Percentiles rank a stretch among this genome's conserved stretches.
Evolutionary conservation across 64 coral and sea anemone genomes (phyloP).

Genomic region (Catalaphyllia jardinei): DNA sequence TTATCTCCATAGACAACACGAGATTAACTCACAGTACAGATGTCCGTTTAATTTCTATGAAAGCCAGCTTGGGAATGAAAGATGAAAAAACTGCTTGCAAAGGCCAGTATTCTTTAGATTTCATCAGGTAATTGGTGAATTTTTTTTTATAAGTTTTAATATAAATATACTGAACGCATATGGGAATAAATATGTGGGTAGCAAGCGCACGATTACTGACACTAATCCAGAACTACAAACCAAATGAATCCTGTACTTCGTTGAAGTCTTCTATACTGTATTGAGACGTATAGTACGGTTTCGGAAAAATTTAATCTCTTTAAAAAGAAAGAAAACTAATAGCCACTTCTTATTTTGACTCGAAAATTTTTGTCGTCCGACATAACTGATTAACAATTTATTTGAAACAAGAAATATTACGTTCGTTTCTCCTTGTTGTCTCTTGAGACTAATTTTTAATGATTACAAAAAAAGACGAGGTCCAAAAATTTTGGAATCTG

Average conservation of each 20-base stretch:
- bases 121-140: background rate
- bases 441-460: background rate
- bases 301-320: background rate
- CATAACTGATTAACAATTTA: slow-evolving; percentile 45
- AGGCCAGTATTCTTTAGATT: background rate
- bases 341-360: background rate
- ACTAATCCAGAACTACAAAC: background rate
- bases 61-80: slow-evolving; percentile 28
- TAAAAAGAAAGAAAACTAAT: background rate
- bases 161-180: too few species aligned
- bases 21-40: slow-evolving; percentile 29
- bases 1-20: slow-evolving; percentile 18
- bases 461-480: background rate
- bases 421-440: background rate
- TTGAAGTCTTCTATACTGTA: background rate
- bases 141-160: background rate
- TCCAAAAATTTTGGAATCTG: background rate
- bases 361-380: background rate
- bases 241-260: background rate
- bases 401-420: background rate
- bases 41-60: slow-evolving; percentile 21
- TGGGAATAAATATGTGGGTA: background rate
- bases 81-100: background rate
- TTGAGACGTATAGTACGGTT: background rate
- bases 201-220: background rate